Evolutionary conservation across 2,888 invertebrate genomes (phyloP), one percentile per base, ranked within the genome.

Genomic region (Acronicta psi): DNA sequence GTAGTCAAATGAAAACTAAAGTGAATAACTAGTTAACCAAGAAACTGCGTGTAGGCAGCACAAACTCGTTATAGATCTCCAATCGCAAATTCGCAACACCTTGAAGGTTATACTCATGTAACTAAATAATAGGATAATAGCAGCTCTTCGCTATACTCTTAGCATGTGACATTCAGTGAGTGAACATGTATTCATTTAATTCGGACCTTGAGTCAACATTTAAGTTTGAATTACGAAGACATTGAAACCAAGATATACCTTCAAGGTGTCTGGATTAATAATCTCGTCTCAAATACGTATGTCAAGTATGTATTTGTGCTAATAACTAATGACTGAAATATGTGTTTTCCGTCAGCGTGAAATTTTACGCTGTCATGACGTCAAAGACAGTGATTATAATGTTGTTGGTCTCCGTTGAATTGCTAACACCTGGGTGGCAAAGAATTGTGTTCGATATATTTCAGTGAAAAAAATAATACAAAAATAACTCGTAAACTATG

Each of bases 161-260:
- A 52, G 61, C 71, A 71, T 61, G 49, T 61, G 73, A 72, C 69
- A 69, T 59, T 63, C 51, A 53, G 40, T 23, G n/a, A 51, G n/a
- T 46, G 40, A 50, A 55, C 38, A 47, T 41, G 47, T 52, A 67
- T 66, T 64, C 52, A 57, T 47, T 38, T 42, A 23, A 61, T 64
- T 41, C 18, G 8, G 41, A 63, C 67, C 60, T 59, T 72, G 69
- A 38, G 11, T 38, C 18, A 31, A 42, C 41, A 38, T 36, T 53
- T 57, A 16, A 40, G 31, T 59, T 29, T 44, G 49, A 53, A 45
- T 25, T 36, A 38, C 11, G 11, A 40, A 45, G 41, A 51, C 37
- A 67, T 51, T 20, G n/a, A 68, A 16, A 59, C 36, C 25, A 45
- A 57, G 8, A 58, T 34, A 65, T 47, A 31, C 65, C 71, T 72